Base-by-base conservation (phyloP, 2,888 invertebrate genomes). In the Drosophila lutescens region DNA sequence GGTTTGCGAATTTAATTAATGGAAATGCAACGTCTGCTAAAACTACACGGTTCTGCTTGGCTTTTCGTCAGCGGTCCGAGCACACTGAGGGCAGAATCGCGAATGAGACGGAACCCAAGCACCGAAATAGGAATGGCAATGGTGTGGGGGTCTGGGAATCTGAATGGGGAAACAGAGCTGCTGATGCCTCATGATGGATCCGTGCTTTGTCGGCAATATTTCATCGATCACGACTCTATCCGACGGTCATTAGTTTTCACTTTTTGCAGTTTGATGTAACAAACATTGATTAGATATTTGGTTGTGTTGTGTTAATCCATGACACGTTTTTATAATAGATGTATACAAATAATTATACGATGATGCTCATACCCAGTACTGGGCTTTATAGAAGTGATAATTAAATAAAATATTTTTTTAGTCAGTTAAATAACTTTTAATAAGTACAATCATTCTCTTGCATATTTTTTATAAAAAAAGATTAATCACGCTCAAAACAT, bases 191-290 rank as follows among this genome's bases (percentile, higher is more conserved):
- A 30, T 38, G 20, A 54, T 23, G 54, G 58, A 50, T 40, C 23
- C 12, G 30, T 17, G 54, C 44, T 40, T 63, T 20, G 51, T 38
- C 51, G 66, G 66, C 46, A 66, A 41, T 63, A 61, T 63, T 63
- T 55, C 66, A 66, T 66, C 66, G 66, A 66, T 66, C 66, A 66
- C 66, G 66, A 66, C 61, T 34, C 47, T 30, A 38, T 46, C 17
- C 49, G 34, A 23, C 53, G 32, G 17, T 38, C 54, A 65, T 65
- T 53, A 65, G 30, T 23, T 65, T 65, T 43, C 20, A 20, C n/a
- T 30, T 47, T 65, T 54, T 23, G 46, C 44, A 12, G 30, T 15
- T 46, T 65, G 43, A 38, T 54, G 65, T 26, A 32, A 23, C 36
- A 40, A 49, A 13, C 40, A 40, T 41, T 62, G 60, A 47, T 40